phyloP scores from a whole-genome alignment of 2,797 vertebrate species.

The Falco concolor region DNA sequence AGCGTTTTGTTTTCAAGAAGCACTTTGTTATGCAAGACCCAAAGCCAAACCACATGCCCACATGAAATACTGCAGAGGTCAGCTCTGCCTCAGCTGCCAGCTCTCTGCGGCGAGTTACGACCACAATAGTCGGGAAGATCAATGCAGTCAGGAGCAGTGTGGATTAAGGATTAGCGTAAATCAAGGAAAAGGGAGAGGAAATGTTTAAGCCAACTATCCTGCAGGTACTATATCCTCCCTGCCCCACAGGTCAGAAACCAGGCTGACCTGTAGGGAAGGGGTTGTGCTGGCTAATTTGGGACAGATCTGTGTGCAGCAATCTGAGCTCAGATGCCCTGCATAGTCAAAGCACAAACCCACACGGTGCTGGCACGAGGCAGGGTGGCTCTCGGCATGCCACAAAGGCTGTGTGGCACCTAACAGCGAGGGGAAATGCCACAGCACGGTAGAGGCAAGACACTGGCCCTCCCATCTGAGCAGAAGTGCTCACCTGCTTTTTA shows the following conservation, averaged over 20 bases:
- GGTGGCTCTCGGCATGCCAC: background rate
- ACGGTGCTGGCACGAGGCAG: background rate
- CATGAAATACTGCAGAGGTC: background rate
- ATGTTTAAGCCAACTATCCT: background rate
- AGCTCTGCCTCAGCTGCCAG: background rate
- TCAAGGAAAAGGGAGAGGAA: background rate
- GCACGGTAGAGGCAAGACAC: background rate
- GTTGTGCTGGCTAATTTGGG: background rate
- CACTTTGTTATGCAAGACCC: background rate
- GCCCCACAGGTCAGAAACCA: background rate
- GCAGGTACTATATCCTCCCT: background rate
- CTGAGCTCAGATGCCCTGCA: background rate
- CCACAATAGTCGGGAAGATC: fast-evolving
- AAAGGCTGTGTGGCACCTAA: background rate
- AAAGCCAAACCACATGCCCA: background rate
- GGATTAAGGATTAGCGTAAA: background rate
- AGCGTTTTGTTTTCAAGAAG: background rate
- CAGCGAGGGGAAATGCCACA: background rate
- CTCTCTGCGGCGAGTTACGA: background rate
- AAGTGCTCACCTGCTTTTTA: conserved; percentile 84
- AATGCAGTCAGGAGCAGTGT: fast-evolving
- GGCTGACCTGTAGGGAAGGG: background rate
- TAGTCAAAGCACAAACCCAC: background rate
- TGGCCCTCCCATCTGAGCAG: background rate
- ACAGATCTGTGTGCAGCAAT: background rate